These are phyloP conservation scores for Mayetiola destructor DNA, from an alignment of 2,888 invertebrate genomes.

Conservation along the genomic window DNA sequence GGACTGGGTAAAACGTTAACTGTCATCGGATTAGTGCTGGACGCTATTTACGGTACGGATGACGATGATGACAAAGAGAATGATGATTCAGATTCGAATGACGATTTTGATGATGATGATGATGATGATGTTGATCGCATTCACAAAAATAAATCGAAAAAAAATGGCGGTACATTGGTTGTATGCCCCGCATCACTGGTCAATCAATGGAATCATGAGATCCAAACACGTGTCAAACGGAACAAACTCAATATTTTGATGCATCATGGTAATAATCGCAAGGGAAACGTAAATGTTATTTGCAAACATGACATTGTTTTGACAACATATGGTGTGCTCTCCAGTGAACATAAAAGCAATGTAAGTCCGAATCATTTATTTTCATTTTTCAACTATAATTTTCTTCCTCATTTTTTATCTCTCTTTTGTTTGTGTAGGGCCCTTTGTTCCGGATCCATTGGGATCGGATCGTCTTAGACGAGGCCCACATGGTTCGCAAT, in stretches of 20 bases:
- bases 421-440: constrained; percentile 32
- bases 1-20: constrained; percentile 56
- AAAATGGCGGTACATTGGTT: constrained; percentile 61
- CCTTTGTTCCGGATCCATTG: constrained; percentile 58
- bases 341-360: constrained; percentile 44
- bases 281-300: constrained; percentile 44
- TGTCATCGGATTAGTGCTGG: constrained; percentile 59
- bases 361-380: constrained; percentile 10
- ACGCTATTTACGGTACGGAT: constrained; percentile 36
- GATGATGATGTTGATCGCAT: constrained; percentile 14
- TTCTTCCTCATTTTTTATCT: too few relatives aligned
- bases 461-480: constrained; percentile 80
- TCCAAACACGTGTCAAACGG: constrained; percentile 45
- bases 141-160: not conserved
- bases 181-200: constrained; percentile 85
- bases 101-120: constrained; percentile 21
- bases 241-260: constrained; percentile 48
- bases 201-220: constrained; percentile 79
- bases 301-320: constrained; percentile 66
- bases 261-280: constrained; percentile 71
- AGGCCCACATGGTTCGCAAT: constrained; percentile 86
- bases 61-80: constrained; percentile 29
- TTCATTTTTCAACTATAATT: constrained; percentile 4
- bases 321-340: constrained; percentile 72
- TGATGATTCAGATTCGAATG: constrained; percentile 21